Evolutionary conservation across 2,113 vertebrate species (phyloP), one percentile per base, ranked within the genome.

Genomic region (Pseudorasbora parva): DNA sequence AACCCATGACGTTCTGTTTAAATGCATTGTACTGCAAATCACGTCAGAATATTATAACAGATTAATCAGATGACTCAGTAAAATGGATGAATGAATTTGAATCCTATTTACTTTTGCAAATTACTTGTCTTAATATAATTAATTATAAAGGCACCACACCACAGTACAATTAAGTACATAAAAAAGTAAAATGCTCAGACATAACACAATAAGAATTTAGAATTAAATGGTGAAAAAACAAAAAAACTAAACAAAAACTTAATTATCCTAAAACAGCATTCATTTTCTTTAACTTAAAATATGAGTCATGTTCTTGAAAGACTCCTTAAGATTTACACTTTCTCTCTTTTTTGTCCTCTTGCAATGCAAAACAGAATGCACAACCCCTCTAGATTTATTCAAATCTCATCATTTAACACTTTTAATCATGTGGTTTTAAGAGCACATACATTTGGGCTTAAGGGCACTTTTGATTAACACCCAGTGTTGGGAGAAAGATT

Each of bases 391-490:
- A 19, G 64, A 37, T 71, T 71, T 43, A 12, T 41, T 43, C 10
- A 71, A 43, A 43, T 71, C 33, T 71, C 59, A 66, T 78, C 88
- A 90, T 87, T 78, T 79, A 41, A 83, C 54, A 59, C 49, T 57
- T 78, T 78, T 57, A 78, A 56, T n/a, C 17, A 57, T 56, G 15
- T 57, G 25, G 54, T 56, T 77, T 57, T 78, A 57, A 37, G n/a
- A 72, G 41, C 11, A 88, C 89, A 89, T 69, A 72, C 89, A 91
- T 88, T 84, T 83, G 83, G 85, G 86, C 87, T 89, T 91, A 90
- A 89, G 92, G 91, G 88, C 56, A 86, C 57, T 90, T 90, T 84
- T 89, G 88, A 93, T 93, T 93, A 93, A 92, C 91, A 91, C 86
- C 86, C 78, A 43, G 86, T 91, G 73, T 89, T 93, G 91, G 84